Evolutionary conservation across 2,797 vertebrate species (phyloP).

Genomic region (Phalloptychus januarius): DNA sequence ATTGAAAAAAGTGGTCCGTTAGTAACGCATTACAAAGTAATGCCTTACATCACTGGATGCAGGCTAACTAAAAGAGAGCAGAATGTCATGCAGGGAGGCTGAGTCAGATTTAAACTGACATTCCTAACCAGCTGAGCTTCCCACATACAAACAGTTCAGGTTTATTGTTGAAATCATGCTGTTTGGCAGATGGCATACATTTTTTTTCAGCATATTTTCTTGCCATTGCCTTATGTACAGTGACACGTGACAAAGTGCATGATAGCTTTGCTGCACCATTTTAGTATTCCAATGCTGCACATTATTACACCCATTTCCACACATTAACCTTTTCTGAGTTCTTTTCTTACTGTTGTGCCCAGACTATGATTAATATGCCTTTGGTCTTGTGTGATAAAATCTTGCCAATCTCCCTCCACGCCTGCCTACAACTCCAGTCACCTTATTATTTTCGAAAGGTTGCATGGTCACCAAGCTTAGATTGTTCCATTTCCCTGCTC

Average conservation of each 20-base stretch:
- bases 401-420: slow-evolving; percentile 67
- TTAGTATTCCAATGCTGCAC: slow-evolving; percentile 58
- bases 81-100: slow-evolving; percentile 40
- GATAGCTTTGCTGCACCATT: slow-evolving; percentile 64
- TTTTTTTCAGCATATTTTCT: slow-evolving; percentile 41
- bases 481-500: slow-evolving; percentile 70
- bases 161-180: slow-evolving; percentile 61
- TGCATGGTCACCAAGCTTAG: slow-evolving; percentile 67
- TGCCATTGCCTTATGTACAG: slow-evolving; percentile 42
- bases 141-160: slow-evolving; percentile 56
- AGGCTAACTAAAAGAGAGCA: slow-evolving; percentile 30
- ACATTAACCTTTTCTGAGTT: slow-evolving; percentile 73
- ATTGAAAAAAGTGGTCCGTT: too few species aligned
- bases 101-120: slow-evolving; percentile 66
- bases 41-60: too few species aligned
- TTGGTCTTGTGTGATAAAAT: slow-evolving; percentile 73
- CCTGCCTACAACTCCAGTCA: slow-evolving; percentile 61
- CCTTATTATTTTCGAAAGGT: slow-evolving; percentile 75
- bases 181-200: slow-evolving; percentile 55
- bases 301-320: slow-evolving; percentile 69
- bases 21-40: too few species aligned
- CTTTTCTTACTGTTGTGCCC: slow-evolving; percentile 53
- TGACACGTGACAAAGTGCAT: slow-evolving; percentile 60
- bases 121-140: slow-evolving; percentile 59
- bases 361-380: slow-evolving; percentile 74